Percentiles rank a stretch among this genome's conserved stretches.
These are phyloP conservation scores for Dinoponera quadriceps DNA, from an alignment of 1,140 invertebrate genomes.

Conservation along the genomic window DNA sequence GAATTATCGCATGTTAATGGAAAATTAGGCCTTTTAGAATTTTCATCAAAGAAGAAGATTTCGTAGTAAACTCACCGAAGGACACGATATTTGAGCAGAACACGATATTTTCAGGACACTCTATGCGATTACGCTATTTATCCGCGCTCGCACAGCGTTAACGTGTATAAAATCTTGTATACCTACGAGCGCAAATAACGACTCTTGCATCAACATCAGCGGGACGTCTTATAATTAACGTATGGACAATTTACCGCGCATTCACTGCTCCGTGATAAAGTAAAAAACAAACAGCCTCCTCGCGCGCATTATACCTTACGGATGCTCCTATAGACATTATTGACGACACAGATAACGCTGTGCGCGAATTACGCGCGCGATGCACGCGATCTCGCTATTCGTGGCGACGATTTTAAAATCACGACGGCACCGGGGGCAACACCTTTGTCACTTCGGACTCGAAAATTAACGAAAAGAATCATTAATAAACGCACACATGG, in stretches of 20 bases:
- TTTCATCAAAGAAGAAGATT: too few species aligned
- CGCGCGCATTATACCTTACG: constrained; percentile 17
- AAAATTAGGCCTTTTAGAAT: too few species aligned
- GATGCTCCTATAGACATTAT: constrained; percentile 32
- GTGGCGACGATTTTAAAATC: constrained; percentile 38
- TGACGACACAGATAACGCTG: constrained; percentile 29
- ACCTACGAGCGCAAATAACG: not conserved
- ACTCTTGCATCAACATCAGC: not conserved
- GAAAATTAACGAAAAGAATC: constrained; percentile 43
- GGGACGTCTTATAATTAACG: not conserved
- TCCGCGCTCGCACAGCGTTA: not conserved
- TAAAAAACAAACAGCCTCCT: constrained; percentile 26
- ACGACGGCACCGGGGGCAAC: not conserved
- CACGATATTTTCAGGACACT: not conserved
- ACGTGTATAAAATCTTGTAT: not conserved
- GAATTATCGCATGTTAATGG: not conserved
- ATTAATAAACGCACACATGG: constrained; percentile 10
- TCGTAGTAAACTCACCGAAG: too few species aligned
- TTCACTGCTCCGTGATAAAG: not conserved
- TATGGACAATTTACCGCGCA: not conserved
- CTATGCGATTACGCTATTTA: constrained; percentile 9
- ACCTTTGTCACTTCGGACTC: not conserved
- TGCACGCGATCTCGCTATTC: constrained; percentile 58
- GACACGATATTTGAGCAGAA: not conserved
- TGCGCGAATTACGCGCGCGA: constrained; percentile 35